A percentile compares a stretch with the other conserved stretches of the same genome.
phyloP scores from a whole-genome alignment of 2,888 invertebrate species.

The Pantelozetes paolii region DNA sequence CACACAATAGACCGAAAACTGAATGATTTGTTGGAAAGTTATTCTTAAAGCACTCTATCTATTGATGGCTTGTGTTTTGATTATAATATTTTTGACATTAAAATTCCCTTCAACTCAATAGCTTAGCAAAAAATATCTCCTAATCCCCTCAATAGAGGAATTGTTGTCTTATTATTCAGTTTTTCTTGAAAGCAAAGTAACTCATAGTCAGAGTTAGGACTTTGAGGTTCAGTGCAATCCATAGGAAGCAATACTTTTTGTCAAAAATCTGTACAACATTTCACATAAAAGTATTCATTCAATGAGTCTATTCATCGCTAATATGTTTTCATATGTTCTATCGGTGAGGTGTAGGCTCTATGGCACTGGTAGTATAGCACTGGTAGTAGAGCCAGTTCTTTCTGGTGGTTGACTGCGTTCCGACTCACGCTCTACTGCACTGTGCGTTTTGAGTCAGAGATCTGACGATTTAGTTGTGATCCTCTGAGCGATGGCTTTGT shows the following conservation, averaged over 20 bases:
- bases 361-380: background rate
- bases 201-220: background rate
- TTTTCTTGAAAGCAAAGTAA: background rate
- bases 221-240: background rate
- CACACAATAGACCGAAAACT: background rate
- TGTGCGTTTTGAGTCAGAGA: constrained; percentile 24
- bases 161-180: constrained; percentile 14
- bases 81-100: background rate
- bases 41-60: background rate
- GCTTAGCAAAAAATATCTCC: constrained; percentile 15
- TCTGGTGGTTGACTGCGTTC: constrained; percentile 35
- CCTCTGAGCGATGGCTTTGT: constrained; percentile 33
- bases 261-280: background rate
- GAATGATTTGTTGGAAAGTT: background rate
- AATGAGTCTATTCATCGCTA: background rate
- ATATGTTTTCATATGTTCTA: background rate
- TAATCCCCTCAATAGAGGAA: background rate
- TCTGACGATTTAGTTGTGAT: constrained; percentile 37
- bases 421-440: constrained; percentile 16
- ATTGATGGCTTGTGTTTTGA: background rate
- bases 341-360: background rate
- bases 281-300: constrained; percentile 13
- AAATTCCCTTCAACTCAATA: background rate
- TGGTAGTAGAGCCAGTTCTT: background rate
- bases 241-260: background rate